These are phyloP conservation scores for Scylla paramamosain DNA, from an alignment of 1,140 invertebrate species.

Conservation along the genomic window DNA sequence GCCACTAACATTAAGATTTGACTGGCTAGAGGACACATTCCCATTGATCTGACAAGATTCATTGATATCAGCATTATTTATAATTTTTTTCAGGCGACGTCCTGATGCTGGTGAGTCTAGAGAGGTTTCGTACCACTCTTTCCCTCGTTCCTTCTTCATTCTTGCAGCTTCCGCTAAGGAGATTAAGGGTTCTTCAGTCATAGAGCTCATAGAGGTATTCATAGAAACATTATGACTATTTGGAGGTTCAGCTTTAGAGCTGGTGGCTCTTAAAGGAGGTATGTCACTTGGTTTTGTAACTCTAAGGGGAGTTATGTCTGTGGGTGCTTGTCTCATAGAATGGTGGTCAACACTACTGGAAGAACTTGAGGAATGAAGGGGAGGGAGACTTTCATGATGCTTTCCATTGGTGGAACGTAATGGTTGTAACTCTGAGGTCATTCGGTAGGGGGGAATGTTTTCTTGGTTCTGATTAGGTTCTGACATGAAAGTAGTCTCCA, in stretches of 20 bases:
- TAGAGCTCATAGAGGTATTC: conserved; percentile 56
- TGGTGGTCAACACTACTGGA: conserved; percentile 59
- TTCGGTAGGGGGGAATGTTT: conserved; percentile 75
- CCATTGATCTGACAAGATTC: conserved; percentile 73
- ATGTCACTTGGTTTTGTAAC: conserved; percentile 73
- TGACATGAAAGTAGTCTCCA: conserved; percentile 76
- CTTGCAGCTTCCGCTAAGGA: conserved; percentile 76
- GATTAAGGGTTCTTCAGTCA: conserved; percentile 72
- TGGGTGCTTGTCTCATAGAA: conserved; percentile 43
- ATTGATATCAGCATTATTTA: conserved; percentile 68
- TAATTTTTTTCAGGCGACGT: conserved; percentile 68
- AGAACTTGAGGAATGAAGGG: conserved; percentile 60
- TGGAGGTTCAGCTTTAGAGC: conserved; percentile 44
- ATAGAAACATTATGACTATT: conserved; percentile 63
- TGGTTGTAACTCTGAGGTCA: conserved; percentile 66
- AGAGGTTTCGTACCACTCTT: conserved; percentile 89
- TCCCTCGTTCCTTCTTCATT: conserved; percentile 81
- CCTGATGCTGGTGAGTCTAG: conserved; percentile 83
- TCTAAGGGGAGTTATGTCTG: conserved; percentile 71
- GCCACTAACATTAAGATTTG: conserved; percentile 61
- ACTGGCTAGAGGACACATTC: conserved; percentile 68
- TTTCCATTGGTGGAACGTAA: conserved; percentile 70
- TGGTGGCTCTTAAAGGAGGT: conserved; percentile 75
- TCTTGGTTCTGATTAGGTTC: conserved; percentile 75
- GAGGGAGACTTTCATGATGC: conserved; percentile 59